Conservation (phyloP, 2,888 invertebrate genomes). For the Harpalus rubripes region DNA sequence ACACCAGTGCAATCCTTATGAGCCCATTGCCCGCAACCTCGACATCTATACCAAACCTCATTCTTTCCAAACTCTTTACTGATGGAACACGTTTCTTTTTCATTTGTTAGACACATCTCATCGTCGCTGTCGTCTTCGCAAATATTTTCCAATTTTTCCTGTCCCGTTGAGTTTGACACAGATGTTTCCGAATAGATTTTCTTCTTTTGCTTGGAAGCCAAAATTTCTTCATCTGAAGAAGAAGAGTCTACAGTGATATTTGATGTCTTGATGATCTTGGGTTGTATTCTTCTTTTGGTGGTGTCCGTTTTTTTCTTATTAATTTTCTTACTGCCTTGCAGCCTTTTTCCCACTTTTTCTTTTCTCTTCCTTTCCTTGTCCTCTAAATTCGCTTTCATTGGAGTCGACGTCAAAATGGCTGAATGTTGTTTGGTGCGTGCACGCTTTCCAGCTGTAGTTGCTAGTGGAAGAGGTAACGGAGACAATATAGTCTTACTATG, state of each 20-base stretch:
- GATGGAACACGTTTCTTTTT: slow-evolving; percentile 21
- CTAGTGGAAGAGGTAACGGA: slow-evolving; percentile 16
- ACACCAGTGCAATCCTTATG: slow-evolving; percentile 32
- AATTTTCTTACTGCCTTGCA: background rate
- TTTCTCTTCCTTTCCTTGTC: slow-evolving; percentile 44
- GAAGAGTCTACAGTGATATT: background rate
- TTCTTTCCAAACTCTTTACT: slow-evolving; percentile 44
- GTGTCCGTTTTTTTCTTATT: background rate
- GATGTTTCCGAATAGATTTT: background rate
- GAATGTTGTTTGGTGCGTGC: slow-evolving; percentile 6
- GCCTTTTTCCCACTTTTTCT: slow-evolving; percentile 16
- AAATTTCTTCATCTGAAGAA: slow-evolving; percentile 41
- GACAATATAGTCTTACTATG: slow-evolving; percentile 3
- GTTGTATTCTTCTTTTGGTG: background rate
- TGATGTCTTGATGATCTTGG: background rate
- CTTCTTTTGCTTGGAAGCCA: slow-evolving; percentile 31
- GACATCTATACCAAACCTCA: slow-evolving; percentile 42
- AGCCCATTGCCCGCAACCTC: slow-evolving; percentile 35
- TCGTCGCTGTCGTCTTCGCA: slow-evolving; percentile 43
- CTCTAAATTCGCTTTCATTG: slow-evolving; percentile 19
- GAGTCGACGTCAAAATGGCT: slow-evolving; percentile 38
- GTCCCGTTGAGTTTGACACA: background rate
- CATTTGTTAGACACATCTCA: slow-evolving; percentile 18
- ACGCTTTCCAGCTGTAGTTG: background rate
- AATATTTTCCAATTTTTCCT: slow-evolving; percentile 21